Percentiles rank a stretch among this genome's conserved stretches.
Conservation (phyloP, 2,797 vertebrate genomes). For the Pelochelys cantorii region DNA sequence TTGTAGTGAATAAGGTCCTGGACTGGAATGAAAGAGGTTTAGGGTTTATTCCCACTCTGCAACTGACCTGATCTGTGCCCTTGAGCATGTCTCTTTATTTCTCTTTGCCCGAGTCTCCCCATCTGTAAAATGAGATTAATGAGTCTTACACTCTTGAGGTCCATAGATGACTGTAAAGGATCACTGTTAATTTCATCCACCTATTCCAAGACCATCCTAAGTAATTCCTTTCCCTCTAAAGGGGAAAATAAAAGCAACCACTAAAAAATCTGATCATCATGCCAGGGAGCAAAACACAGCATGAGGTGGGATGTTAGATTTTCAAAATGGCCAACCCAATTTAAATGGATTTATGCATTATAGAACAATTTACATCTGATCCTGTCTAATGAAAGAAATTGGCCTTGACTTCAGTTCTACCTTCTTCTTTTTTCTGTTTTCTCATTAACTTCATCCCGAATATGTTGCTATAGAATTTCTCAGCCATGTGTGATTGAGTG, state of each 20-base stretch:
- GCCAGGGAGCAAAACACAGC: background rate
- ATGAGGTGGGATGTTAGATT: constrained; percentile 27
- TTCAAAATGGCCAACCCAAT: constrained; percentile 53
- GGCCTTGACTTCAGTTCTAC: constrained; percentile 60
- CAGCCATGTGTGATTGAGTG: background rate
- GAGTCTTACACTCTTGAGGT: background rate
- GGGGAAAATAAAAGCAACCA: background rate
- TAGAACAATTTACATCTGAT: constrained; percentile 62
- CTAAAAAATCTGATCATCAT: background rate
- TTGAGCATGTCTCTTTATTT: background rate
- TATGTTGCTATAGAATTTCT: constrained; percentile 50
- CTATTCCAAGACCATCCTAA: background rate
- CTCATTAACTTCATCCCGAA: constrained; percentile 59
- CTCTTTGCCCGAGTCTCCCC: background rate
- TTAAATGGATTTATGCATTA: constrained; percentile 55
- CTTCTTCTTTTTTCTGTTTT: constrained; percentile 38
- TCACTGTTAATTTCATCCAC: background rate
- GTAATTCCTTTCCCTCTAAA: background rate
- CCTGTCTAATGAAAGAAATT: constrained; percentile 70
- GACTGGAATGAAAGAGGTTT: background rate
- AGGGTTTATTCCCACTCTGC: background rate
- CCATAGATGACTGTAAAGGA: background rate
- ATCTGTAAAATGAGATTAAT: background rate
- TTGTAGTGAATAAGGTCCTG: background rate
- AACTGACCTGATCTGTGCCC: background rate